Evolutionary conservation across 2,888 invertebrate species (phyloP).

Genomic region (Phyllotreta striolata): DNA sequence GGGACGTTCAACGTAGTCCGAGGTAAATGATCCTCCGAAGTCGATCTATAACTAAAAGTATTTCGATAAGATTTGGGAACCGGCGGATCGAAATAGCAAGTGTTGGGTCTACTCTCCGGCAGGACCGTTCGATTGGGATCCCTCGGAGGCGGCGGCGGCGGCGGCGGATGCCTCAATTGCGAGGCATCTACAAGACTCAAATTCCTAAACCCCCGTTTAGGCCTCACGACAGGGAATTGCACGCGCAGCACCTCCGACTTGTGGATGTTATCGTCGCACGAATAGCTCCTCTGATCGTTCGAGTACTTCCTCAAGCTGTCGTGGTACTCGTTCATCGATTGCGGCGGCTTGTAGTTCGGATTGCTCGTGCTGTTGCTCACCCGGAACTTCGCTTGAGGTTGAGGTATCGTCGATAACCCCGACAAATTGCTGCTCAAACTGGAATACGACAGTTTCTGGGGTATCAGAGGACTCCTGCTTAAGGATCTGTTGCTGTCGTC

Average conservation of each 20-base stretch:
- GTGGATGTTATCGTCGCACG: slow-evolving; percentile 58
- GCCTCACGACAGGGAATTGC: slow-evolving; percentile 54
- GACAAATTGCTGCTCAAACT: slow-evolving; percentile 50
- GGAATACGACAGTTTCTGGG: slow-evolving; percentile 44
- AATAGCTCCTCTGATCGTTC: slow-evolving; percentile 54
- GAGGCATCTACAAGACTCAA: slow-evolving; percentile 52
- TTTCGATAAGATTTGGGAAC: slow-evolving; percentile 44
- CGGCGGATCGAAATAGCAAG: slow-evolving; percentile 63
- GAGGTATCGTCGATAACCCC: slow-evolving; percentile 59
- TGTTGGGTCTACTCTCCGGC: slow-evolving; percentile 61
- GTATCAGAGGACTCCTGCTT: slow-evolving; percentile 52
- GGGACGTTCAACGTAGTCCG: slow-evolving; percentile 47
- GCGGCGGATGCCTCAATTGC: slow-evolving; percentile 64
- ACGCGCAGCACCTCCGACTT: slow-evolving; percentile 53
- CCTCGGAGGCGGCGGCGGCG: slow-evolving; percentile 82
- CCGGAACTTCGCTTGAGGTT: slow-evolving; percentile 50
- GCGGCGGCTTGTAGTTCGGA: slow-evolving; percentile 53
- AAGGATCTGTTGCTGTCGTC: slow-evolving; percentile 50
- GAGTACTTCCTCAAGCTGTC: slow-evolving; percentile 41
- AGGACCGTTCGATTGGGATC: slow-evolving; percentile 72
- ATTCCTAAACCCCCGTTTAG: slow-evolving; percentile 51
- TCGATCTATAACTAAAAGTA: slow-evolving; percentile 54
- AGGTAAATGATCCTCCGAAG: slow-evolving; percentile 58
- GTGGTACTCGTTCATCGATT: slow-evolving; percentile 55
- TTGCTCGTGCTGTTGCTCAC: slow-evolving; percentile 54